Evolutionary conservation across 2,888 invertebrate genomes (phyloP), one percentile per base, ranked within the genome.

Genomic region (Parnassius apollo): DNA sequence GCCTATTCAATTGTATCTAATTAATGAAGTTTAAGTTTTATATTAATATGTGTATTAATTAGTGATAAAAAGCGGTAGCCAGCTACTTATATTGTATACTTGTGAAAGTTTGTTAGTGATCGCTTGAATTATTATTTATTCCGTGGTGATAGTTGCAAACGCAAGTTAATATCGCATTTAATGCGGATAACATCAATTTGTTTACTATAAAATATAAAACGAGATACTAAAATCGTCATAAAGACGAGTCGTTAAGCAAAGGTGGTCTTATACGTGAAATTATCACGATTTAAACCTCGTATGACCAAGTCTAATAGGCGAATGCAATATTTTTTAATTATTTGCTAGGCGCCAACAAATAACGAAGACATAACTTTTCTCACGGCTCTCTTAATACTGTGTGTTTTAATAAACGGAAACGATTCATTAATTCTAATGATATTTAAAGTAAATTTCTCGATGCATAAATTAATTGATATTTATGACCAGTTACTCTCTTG

Each of bases 121-220:
- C 18, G 18, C 18, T 18, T 18, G 18, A 18, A 18, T 18, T 18
- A 18, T 18, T 18, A 18, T 18, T 18, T 18, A 18, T 18, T 18
- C 18, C 1, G 18, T 18, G 18, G 18, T 18, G 46, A 11, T 50
- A 42, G 53, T 46, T 13, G 9, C 18, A 13, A 13, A 35, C 1
- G 35, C 35, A 9, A 42, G 13, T 59, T 9, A 52, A 42, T 42
- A 44, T 25, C 46, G 13, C 50, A 44, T 61, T 25, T 22, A 25
- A 50, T 49, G 44, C 42, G 22, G 45, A 57, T 52, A 45, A 52
- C 45, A 52, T 52, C 12, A 52, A 61, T 57, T 61, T 57, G 52
- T 61, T 61, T 57, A 52, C 18, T 45, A 61, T 57, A 52, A 61
- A 58, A 57, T 46, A 46, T 62, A 18, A 52, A 49, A 51, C 25